A percentile compares a stretch with the other conserved stretches of the same genome.
Evolutionary conservation across 2,113 vertebrate genomes (phyloP).

Genomic region (Aythya baeri): DNA sequence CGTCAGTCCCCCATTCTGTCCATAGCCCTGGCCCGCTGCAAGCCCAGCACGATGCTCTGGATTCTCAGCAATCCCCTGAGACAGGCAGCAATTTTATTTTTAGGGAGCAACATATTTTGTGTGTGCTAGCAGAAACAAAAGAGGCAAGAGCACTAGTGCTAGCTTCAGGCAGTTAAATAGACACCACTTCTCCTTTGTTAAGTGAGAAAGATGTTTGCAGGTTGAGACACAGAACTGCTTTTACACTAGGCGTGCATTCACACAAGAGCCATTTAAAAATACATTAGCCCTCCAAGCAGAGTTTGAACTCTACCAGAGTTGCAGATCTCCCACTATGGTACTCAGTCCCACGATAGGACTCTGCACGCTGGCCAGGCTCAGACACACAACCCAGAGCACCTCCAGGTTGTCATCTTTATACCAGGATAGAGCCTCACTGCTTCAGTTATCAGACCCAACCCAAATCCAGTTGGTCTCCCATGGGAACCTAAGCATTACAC

Average conservation of each 20-base stretch:
- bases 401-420: rapidly evolving
- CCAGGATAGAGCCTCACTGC: background rate
- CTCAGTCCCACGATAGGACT: background rate
- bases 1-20: constrained; percentile 19
- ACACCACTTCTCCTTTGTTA: background rate
- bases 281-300: background rate
- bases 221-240: background rate
- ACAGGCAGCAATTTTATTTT: background rate
- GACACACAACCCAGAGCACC: background rate
- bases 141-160: background rate
- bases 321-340: background rate
- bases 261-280: background rate
- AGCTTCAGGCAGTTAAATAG: background rate
- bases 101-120: background rate
- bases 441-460: background rate
- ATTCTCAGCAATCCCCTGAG: background rate
- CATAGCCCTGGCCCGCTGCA: background rate
- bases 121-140: background rate
- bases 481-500: background rate
- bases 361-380: background rate
- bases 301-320: background rate
- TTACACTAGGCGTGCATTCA: background rate
- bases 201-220: background rate
- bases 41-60: rapidly evolving
- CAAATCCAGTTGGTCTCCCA: rapidly evolving